phyloP scores from a whole-genome alignment of 2,888 invertebrate species.

The Acrocyrtus sp. region DNA sequence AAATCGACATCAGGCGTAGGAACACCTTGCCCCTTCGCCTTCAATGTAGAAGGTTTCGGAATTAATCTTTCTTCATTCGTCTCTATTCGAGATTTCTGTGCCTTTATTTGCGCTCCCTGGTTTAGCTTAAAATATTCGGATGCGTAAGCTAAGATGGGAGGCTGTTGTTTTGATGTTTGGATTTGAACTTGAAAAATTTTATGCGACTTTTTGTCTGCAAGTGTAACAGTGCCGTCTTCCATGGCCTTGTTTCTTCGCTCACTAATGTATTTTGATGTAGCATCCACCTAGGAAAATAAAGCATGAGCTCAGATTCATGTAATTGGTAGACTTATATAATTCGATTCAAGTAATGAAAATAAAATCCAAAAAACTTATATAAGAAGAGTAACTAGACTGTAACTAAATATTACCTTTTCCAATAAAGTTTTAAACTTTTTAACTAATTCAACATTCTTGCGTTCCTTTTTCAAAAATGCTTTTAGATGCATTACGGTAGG shows the following conservation, averaged over 20 bases:
- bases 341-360: too few species aligned
- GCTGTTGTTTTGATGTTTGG: slow-evolving; percentile 52
- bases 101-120: slow-evolving; percentile 51
- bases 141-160: slow-evolving; percentile 58
- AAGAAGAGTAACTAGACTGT: neutral
- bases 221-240: slow-evolving; percentile 57
- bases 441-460: slow-evolving; percentile 59
- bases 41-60: slow-evolving; percentile 50
- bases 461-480: slow-evolving; percentile 60
- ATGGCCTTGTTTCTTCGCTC: slow-evolving; percentile 55
- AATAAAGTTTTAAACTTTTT: slow-evolving; percentile 58
- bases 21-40: slow-evolving; percentile 4
- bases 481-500: slow-evolving; percentile 60
- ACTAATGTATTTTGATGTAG: slow-evolving; percentile 56
- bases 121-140: slow-evolving; percentile 57
- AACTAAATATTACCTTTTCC: slow-evolving; percentile 61
- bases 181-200: slow-evolving; percentile 60
- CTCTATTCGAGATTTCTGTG: slow-evolving; percentile 47
- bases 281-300: slow-evolving; percentile 58
- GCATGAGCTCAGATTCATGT: too few species aligned
- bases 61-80: slow-evolving; percentile 60
- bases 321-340: too few species aligned
- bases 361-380: too few species aligned
- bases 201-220: slow-evolving; percentile 57
- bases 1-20: slow-evolving; percentile 2